A percentile compares a stretch with the other conserved stretches of the same genome.
Evolutionary conservation across 1,140 invertebrate genomes (phyloP).

Genomic region (Epicauta chinensis): DNA sequence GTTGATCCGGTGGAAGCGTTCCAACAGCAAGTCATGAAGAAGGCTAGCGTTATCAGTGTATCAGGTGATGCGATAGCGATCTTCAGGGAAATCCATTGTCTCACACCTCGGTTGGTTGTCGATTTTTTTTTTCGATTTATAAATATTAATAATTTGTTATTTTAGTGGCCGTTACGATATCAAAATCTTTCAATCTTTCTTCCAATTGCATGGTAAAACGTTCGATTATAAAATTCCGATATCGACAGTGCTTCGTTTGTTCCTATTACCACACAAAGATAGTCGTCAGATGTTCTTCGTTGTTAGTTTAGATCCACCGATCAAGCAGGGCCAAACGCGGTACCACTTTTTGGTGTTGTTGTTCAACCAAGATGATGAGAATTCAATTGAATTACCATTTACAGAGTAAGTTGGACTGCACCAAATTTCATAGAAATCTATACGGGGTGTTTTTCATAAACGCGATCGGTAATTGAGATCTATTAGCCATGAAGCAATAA

Average conservation of each 20-base stretch:
- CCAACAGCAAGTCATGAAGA: constrained; percentile 91
- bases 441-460: too few species aligned
- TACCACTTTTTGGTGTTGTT: constrained; percentile 93
- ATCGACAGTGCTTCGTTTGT: constrained; percentile 89
- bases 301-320: constrained; percentile 97
- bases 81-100: constrained; percentile 94
- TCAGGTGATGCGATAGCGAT: constrained; percentile 97
- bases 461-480: too few species aligned
- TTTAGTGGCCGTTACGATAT: constrained; percentile 98
- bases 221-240: constrained; percentile 99
- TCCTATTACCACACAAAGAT: constrained; percentile 95
- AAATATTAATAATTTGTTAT: constrained; percentile 21
- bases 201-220: constrained; percentile 99
- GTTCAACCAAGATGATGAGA: constrained; percentile 93
- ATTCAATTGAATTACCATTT: constrained; percentile 85
- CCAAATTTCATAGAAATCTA: too few species aligned
- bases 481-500: too few species aligned
- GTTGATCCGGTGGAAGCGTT: constrained; percentile 92
- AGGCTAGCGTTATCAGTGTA: constrained; percentile 95
- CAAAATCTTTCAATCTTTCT: constrained; percentile 95
- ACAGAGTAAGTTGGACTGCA: constrained; percentile 87
- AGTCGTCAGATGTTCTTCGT: constrained; percentile 98
- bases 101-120: constrained; percentile 85
- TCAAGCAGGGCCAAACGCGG: constrained; percentile 98
- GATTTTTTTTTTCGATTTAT: constrained; percentile 7